These are phyloP conservation scores for Scarus forsteni DNA, from an alignment of 2,797 vertebrate genomes.

Conservation along the genomic window DNA sequence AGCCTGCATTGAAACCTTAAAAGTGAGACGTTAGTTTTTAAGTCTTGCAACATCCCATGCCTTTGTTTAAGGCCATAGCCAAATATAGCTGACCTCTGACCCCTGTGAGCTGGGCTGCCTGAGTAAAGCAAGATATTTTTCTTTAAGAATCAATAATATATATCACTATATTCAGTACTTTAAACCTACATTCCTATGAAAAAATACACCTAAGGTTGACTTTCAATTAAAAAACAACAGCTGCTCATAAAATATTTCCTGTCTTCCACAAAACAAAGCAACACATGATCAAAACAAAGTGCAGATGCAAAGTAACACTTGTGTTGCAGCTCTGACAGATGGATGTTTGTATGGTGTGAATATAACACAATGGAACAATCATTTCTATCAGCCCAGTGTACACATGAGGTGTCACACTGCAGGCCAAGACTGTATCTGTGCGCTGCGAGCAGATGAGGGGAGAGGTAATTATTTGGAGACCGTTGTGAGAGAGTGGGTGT, in stretches of 20 bases:
- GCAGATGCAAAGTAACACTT: slow-evolving; percentile 9
- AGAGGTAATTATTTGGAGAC: slow-evolving; percentile 72
- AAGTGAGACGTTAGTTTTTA: neutral
- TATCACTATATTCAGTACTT: neutral
- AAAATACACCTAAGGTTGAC: neutral
- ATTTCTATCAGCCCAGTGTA: slow-evolving; percentile 41
- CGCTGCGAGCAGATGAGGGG: slow-evolving; percentile 49
- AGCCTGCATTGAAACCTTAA: no score
- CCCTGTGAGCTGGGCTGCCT: neutral
- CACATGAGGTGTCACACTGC: slow-evolving; percentile 41
- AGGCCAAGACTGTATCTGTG: slow-evolving; percentile 30
- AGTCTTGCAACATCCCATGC: neutral
- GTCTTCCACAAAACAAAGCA: slow-evolving; percentile 8
- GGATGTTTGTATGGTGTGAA: slow-evolving; percentile 23
- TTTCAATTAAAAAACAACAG: neutral
- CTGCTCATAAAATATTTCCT: neutral
- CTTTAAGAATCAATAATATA: slow-evolving; percentile 41
- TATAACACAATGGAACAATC: slow-evolving; percentile 31
- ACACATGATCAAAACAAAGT: neutral
- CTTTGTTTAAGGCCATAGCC: neutral
- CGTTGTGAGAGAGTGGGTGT: slow-evolving; percentile 58
- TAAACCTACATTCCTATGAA: neutral
- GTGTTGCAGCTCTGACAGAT: slow-evolving; percentile 27
- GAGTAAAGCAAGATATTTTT: slow-evolving; percentile 3
- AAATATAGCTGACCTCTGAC: slow-evolving; percentile 21